Evolutionary conservation across 1,140 invertebrate species (phyloP).

Genomic region (Arion vulgaris): DNA sequence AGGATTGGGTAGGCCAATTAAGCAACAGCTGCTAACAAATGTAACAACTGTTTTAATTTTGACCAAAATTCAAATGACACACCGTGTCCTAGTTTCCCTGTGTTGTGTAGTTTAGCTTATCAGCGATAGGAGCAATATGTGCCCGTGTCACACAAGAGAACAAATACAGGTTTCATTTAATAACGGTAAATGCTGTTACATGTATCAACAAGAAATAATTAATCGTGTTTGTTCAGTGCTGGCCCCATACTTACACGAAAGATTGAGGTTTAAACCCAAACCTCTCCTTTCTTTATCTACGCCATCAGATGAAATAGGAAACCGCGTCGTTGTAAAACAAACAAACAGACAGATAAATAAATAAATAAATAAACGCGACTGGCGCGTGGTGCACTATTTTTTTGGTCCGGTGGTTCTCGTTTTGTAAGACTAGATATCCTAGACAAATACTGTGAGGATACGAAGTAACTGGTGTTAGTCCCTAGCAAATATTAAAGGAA

Average conservation of each 20-base stretch:
- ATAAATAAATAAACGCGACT: too few relatives aligned
- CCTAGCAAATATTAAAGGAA: too few relatives aligned
- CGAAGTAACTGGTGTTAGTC: too few relatives aligned
- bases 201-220: not conserved
- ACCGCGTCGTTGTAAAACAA: too few relatives aligned
- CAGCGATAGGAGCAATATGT: not conserved
- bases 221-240: not conserved
- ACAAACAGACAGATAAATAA: too few relatives aligned
- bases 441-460: too few relatives aligned
- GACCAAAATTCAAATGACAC: not conserved
- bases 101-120: not conserved
- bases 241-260: not conserved
- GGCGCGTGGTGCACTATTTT: too few relatives aligned
- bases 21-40: not conserved
- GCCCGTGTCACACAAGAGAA: not conserved
- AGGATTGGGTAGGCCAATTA: not conserved
- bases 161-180: not conserved
- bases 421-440: too few relatives aligned
- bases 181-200: not conserved
- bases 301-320: too few relatives aligned
- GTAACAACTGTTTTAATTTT: not conserved
- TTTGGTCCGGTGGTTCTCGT: too few relatives aligned
- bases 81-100: not conserved
- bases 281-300: too few relatives aligned
- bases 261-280: not conserved